phyloP scores from a whole-genome alignment of 2,888 invertebrate species.

The Tetragonula carbonaria region DNA sequence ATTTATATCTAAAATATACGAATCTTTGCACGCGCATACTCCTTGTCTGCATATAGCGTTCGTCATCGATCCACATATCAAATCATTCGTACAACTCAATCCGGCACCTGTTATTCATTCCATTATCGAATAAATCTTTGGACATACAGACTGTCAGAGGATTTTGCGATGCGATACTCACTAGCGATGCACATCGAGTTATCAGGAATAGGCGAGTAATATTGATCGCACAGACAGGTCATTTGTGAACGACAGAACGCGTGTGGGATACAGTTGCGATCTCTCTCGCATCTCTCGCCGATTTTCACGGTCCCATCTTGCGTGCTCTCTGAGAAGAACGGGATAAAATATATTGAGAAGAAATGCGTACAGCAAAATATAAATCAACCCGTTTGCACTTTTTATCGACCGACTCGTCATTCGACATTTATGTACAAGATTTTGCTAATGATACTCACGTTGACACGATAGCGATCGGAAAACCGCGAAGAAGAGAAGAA shows the following conservation, averaged over 20 bases:
- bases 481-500: constrained; percentile 23
- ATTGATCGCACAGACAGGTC: constrained; percentile 71
- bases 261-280: constrained; percentile 70
- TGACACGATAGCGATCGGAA: constrained; percentile 10
- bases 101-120: constrained; percentile 52
- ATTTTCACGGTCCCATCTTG: constrained; percentile 44
- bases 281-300: constrained; percentile 70
- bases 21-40: constrained; percentile 70
- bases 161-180: constrained; percentile 56
- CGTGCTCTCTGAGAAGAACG: background rate
- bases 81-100: constrained; percentile 55
- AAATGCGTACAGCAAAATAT: background rate
- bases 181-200: constrained; percentile 71
- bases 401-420: background rate
- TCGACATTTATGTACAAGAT: background rate
- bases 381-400: background rate
- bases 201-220: constrained; percentile 69
- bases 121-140: background rate
- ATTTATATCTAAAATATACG: constrained; percentile 68
- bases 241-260: constrained; percentile 72
- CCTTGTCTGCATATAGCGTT: constrained; percentile 73
- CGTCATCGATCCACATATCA: constrained; percentile 68
- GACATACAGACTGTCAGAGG: background rate
- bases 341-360: background rate
- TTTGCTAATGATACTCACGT: constrained; percentile 45